Evolutionary conservation across 2,888 invertebrate genomes (phyloP).

Genomic region (Cephus pygmeus): DNA sequence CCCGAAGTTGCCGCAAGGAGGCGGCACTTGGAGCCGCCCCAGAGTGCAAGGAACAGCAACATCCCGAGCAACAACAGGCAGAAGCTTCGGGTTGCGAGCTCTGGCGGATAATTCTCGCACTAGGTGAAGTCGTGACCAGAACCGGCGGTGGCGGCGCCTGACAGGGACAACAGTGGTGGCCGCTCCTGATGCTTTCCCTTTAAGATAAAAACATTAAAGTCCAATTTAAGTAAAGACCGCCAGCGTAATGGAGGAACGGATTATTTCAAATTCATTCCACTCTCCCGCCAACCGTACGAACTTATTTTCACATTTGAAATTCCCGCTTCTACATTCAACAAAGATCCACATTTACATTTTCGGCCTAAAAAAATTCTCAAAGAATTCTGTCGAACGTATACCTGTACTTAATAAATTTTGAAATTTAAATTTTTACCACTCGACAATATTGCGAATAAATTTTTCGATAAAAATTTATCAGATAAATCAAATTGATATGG

Average conservation of each 20-base stretch:
- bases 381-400: too few species aligned
- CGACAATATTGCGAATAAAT: background rate
- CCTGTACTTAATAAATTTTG: background rate
- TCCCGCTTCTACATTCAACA: background rate
- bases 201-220: background rate
- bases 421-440: background rate
- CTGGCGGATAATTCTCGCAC: conserved; percentile 86
- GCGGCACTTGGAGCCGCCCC: conserved; percentile 79
- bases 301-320: background rate
- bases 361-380: background rate
- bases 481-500: background rate
- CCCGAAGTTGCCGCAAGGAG: conserved; percentile 86
- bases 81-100: conserved; percentile 87
- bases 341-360: background rate
- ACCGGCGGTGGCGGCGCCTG: conserved; percentile 79
- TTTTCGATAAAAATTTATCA: background rate
- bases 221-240: background rate
- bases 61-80: conserved; percentile 64
- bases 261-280: background rate
- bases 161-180: conserved; percentile 71
- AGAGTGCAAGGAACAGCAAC: conserved; percentile 68
- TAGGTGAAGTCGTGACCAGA: conserved; percentile 77
- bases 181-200: conserved; percentile 63
- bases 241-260: background rate
- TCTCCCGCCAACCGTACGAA: background rate